Conservation (phyloP, 2,888 invertebrate species). For the Dasypolia templi region DNA sequence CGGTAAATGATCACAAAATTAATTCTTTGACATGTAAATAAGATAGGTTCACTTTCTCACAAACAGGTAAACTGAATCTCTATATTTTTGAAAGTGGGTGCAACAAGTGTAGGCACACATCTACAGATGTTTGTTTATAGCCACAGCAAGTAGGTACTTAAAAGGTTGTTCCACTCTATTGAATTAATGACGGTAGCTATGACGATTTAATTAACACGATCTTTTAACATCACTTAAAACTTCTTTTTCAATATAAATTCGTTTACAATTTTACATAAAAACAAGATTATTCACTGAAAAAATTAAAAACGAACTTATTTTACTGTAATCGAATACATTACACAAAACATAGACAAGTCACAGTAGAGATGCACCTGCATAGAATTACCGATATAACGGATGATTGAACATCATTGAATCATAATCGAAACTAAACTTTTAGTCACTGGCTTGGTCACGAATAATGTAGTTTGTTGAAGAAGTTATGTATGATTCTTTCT, state of each 20-base stretch:
- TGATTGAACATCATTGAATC: constrained; percentile 21
- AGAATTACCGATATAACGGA: constrained; percentile 49
- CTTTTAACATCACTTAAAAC: background rate
- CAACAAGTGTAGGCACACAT: constrained; percentile 79
- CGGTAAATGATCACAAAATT: constrained; percentile 83
- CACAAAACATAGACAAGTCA: constrained; percentile 59
- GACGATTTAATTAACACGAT: constrained; percentile 31
- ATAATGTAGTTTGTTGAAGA: background rate
- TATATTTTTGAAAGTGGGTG: constrained; percentile 86
- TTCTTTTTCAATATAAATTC: constrained; percentile 13
- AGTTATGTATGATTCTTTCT: background rate
- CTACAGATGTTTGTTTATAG: constrained; percentile 81
- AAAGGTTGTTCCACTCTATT: constrained; percentile 71
- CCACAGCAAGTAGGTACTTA: constrained; percentile 61
- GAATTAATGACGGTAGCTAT: constrained; percentile 63
- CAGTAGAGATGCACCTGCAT: constrained; percentile 51
- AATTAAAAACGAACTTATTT: constrained; percentile 47
- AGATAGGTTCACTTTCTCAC: constrained; percentile 84
- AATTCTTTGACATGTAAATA: constrained; percentile 76
- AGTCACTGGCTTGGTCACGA: background rate
- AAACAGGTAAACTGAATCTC: constrained; percentile 79
- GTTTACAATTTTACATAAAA: constrained; percentile 28
- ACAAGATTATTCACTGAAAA: constrained; percentile 34
- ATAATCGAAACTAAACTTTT: constrained; percentile 2
- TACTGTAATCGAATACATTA: constrained; percentile 51